Base-by-base conservation (phyloP, 2,888 invertebrate genomes). In the Gymnosoma rotundatum region DNA sequence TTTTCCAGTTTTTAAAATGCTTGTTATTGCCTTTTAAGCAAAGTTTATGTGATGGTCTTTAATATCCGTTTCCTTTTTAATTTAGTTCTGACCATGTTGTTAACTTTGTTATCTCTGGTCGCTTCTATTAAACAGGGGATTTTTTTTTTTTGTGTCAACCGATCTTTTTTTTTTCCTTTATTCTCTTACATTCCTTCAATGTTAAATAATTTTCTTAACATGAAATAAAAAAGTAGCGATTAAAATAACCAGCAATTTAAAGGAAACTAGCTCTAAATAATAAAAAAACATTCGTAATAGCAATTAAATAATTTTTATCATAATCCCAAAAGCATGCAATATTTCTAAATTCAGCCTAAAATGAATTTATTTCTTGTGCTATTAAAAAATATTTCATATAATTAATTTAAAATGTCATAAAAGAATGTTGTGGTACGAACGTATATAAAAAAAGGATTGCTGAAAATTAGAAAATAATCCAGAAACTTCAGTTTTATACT, bases 321-420 rank as follows among this genome's bases (percentile, higher is more conserved):
- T 50, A 58, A 38, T 48, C 70, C 70, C 50, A 18, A 66, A 79
- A 72, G 58, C 52, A 64, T 56, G 70, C 78, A 64, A 72, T 64
- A 50, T 60, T 76, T 60, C 8, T 58, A 48, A 16, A 2, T 20
- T 56, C 66, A 38, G 7, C 38, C 10, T 6, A 38, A 38, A 38
- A 38, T 6, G 38, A 7, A 72, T 45, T 63, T 32, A 42, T 54
- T 45, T 10, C 16, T 14, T 45, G n/a, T n/a, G n/a, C n/a, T 10
- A 10, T 36, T 38, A 10, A 38, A 10, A 1, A 25, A 25, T 2
- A 2, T 25, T 25, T 25, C 4, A 25, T 25, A 4, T 25, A 25
- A 1, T 25, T 38, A 38, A 38, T 38, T 38, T 38, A 4, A 38
- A 38, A 38, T 38, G 38, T 10, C 7, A 38, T 38, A 38, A 38